Base-by-base conservation (phyloP, 2,797 vertebrate species). In the Heteromormyrus szaboi region DNA sequence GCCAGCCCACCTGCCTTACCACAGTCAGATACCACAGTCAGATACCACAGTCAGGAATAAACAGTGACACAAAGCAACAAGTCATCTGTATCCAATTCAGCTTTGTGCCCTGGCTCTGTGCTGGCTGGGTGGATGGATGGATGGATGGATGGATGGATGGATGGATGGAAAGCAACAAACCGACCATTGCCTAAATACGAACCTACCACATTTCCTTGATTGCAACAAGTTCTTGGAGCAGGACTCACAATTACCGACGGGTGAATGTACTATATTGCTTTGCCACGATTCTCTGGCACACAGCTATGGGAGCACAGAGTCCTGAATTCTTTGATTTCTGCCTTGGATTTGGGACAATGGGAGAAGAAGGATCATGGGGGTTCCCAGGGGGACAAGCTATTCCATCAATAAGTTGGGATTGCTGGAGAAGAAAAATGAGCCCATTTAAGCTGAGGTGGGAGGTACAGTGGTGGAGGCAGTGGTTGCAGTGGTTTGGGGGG, bases 341-440 rank as follows among this genome's bases (percentile, higher is more conserved):
- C n/a, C n/a, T 85, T 17, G 46, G 14, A 62, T 85, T 88, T 19
- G 54, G 46, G 46, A 48, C 33, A 19, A 65, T 84, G 44, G 22
- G 5, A 50, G 51, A 48, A 85, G 79, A 48, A 51, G 79, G 37
- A 86, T 54, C 29, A n/a, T 50, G 46, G 25, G 89, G 2, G 76
- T 84, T 91, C 33, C 87, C 56, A 88, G 88, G 89, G 81, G 88
- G 90, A 86, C 19, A 33, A 87, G 68, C 65, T 79, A 85, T 89
- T 87, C 89, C 76, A 89, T 86, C 84, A 76, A 68, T 88, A 89
- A 90, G 90, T 91, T 88, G 90, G 86, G 72, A 65, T 68, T 65
- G 85, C 90, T 84, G 88, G 88, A 88, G 87, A 90, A 79, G 87
- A 68, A 81, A 81, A 89, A 89, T 79, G 88, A 89, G 89, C 53